phyloP scores from a whole-genome alignment of 1,140 invertebrate genomes.

The Tetragonula clypearis region DNA sequence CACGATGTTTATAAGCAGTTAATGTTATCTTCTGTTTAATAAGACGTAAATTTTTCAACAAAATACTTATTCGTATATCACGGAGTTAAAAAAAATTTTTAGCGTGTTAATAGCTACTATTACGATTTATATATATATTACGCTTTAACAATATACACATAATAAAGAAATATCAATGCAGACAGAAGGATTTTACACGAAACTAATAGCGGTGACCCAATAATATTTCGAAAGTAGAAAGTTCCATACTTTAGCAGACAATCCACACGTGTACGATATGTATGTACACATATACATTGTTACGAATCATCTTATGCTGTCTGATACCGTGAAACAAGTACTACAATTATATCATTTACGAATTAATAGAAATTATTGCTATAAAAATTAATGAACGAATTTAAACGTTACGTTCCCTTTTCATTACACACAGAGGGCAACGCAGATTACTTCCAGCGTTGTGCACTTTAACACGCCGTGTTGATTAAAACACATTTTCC shows the following conservation, averaged over 20 bases:
- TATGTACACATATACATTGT: not conserved
- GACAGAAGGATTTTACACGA: not conserved
- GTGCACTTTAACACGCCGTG: not conserved
- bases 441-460: too few species aligned
- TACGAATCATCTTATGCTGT: not conserved
- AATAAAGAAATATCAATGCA: not conserved
- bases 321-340: too few species aligned
- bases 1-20: too few species aligned
- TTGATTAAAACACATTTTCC: not conserved
- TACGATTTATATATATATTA: not conserved
- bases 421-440: not conserved
- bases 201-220: constrained; percentile 3
- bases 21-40: too few species aligned
- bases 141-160: not conserved
- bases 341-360: too few species aligned
- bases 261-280: not conserved
- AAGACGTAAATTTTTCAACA: not conserved
- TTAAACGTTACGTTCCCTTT: not conserved
- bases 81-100: not conserved
- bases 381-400: not conserved
- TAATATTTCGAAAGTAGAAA: constrained; percentile 45
- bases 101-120: not conserved
- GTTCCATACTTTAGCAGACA: constrained; percentile 4
- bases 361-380: not conserved
- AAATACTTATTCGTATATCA: not conserved